Evolutionary conservation across 2,888 invertebrate genomes (phyloP).

Genomic region (Rotaria socialis): DNA sequence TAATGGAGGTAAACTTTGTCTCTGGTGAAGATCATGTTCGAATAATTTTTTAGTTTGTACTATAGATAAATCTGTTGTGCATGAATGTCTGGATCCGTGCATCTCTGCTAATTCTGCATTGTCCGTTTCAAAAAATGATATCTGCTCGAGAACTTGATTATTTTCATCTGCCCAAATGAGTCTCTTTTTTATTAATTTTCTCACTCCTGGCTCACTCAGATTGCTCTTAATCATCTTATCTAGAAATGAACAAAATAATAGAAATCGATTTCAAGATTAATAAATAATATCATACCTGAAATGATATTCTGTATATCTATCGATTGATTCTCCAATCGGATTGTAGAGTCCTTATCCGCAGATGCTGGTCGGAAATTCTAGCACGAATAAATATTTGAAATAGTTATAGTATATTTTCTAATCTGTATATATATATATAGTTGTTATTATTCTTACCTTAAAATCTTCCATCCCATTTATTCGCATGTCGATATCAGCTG

Average conservation of each 20-base stretch:
- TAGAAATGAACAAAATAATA: neutral
- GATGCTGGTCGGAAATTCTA: neutral
- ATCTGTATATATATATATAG: no score
- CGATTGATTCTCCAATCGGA: neutral
- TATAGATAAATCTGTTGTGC: neutral
- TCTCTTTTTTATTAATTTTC: constrained; percentile 31
- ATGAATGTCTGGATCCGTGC: neutral
- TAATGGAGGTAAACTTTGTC: neutral
- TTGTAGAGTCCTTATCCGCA: neutral
- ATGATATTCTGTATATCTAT: neutral
- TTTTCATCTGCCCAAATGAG: constrained; percentile 36
- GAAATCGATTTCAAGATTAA: neutral
- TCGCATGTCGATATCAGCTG: neutral
- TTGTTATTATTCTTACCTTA: neutral
- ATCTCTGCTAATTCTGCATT: neutral
- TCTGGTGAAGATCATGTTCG: neutral
- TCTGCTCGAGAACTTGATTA: neutral
- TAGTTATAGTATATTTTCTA: no score
- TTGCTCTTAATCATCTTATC: constrained; percentile 19
- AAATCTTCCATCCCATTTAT: neutral
- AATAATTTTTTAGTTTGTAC: neutral
- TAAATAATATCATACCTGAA: neutral
- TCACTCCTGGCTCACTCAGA: neutral
- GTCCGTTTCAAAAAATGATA: constrained; percentile 14
- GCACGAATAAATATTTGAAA: neutral